Conservation (phyloP, 2,113 vertebrate genomes). For the Panurus biarmicus region DNA sequence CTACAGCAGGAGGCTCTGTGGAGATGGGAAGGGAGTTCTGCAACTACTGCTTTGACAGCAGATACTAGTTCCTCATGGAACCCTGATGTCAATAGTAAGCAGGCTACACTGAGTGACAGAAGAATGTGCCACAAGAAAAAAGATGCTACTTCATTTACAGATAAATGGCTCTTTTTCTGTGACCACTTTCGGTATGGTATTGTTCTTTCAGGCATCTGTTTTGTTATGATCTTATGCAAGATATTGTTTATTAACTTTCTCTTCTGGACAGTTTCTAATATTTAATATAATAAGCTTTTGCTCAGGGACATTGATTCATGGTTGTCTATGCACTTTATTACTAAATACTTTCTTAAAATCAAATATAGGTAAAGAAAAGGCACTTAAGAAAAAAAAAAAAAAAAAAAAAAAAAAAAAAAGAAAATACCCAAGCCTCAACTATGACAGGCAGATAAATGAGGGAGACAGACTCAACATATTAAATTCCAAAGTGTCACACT, state of each 20-base stretch:
- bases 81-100: not conserved
- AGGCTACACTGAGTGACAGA: not conserved
- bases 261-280: not conserved
- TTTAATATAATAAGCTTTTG: not conserved
- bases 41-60: not conserved
- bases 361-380: not conserved
- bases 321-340: not conserved
- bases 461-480: not conserved
- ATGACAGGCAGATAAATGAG: constrained; percentile 8
- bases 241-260: not conserved
- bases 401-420: not conserved
- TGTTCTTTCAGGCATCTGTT: not conserved
- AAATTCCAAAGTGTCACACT: not conserved
- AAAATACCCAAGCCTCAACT: not conserved
- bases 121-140: not conserved
- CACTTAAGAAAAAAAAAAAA: not conserved
- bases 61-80: not conserved
- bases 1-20: not conserved
- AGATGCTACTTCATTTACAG: not conserved
- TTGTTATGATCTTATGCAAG: not conserved
- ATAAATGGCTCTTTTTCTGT: not conserved
- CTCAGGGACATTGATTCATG: not conserved
- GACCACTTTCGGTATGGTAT: not conserved
- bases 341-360: not conserved
- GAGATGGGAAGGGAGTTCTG: not conserved